Conservation (phyloP, 2,113 vertebrate species). For the Megaleporinus macrocephalus region DNA sequence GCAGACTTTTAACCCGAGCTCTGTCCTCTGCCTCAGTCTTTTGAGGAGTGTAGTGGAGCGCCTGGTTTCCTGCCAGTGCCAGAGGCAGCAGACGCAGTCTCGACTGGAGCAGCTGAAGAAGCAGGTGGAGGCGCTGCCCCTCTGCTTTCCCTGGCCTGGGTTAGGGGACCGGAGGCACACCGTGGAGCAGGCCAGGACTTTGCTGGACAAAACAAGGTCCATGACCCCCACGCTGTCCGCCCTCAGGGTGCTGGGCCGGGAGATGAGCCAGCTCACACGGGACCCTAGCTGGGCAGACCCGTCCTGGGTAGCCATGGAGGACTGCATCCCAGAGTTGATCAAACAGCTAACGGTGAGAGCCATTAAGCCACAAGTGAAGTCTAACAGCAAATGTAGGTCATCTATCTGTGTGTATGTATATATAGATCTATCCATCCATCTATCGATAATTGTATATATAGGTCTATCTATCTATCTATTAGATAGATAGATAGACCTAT, state of each 20-base stretch:
- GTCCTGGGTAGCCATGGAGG: slow-evolving; percentile 61
- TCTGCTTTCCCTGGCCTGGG: slow-evolving; percentile 75
- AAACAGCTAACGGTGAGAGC: slow-evolving; percentile 70
- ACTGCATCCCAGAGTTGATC: slow-evolving; percentile 63
- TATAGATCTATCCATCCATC: too few species aligned
- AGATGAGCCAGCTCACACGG: slow-evolving; percentile 70
- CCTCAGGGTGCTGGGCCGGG: slow-evolving; percentile 57
- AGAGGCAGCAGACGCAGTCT: slow-evolving; percentile 56
- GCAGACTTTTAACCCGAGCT: not conserved
- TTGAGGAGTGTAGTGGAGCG: slow-evolving; percentile 65
- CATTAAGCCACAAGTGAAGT: not conserved
- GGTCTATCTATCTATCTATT: too few species aligned
- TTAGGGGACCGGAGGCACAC: slow-evolving; percentile 74
- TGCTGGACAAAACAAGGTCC: slow-evolving; percentile 63
- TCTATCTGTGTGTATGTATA: too few species aligned
- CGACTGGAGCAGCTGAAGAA: slow-evolving; percentile 66
- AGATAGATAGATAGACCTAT: too few species aligned
- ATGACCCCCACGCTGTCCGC: slow-evolving; percentile 61
- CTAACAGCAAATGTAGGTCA: too few species aligned
- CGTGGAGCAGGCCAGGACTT: slow-evolving; percentile 63
- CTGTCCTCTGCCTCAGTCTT: slow-evolving; percentile 51
- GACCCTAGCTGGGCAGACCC: slow-evolving; percentile 68
- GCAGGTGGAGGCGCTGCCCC: slow-evolving; percentile 61
- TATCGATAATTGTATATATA: too few species aligned
- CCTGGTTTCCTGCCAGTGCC: slow-evolving; percentile 61